Evolutionary conservation across 2,888 invertebrate genomes (phyloP), one percentile per base, ranked within the genome.

Genomic region (Hirtodrosophila alboralis): DNA sequence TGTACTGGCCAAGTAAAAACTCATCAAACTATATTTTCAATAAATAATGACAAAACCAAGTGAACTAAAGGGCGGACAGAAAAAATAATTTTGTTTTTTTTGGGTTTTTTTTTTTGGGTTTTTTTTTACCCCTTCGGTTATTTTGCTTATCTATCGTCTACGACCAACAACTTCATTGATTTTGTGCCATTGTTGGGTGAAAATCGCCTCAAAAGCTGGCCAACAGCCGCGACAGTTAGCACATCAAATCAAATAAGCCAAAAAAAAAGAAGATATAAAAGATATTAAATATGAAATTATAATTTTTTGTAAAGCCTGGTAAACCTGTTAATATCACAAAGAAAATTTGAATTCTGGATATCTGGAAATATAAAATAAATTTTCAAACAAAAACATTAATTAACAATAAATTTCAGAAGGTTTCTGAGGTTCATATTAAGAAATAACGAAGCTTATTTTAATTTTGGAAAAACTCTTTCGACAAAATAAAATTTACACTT

Each of bases 11-110:
- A 66, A 75, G 75, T 83, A 71, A 76, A 83, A 86, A 80, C 80
- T 81, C 78, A 84, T 86, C 84, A 81, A 81, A 81, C 86, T 74
- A 86, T 86, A 80, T 86, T 81, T 80, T 86, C 78, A 86, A 84
- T 81, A 81, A 77, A 84, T 84, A 86, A 74, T 81, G 71, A 71
- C 86, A 75, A 68, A 48, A 26, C 18, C 4, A 8, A 41, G 18
- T 21, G 2, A 23, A 31, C 40, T 10, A 23, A 12, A 5, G 16
- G 7, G 31, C 6, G 23, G n/a, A n/a, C n/a, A n/a, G n/a, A n/a
- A n/a, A n/a, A n/a, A n/a, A n/a, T n/a, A n/a, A n/a, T n/a, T n/a
- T n/a, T n/a, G n/a, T n/a, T n/a, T n/a, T n/a, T 7, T 6, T 8
- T 6, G 23, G 8, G 23, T 23, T 23, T 37, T 13, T 33, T 36